These are phyloP conservation scores for Lymantria monacha DNA, from an alignment of 2,888 invertebrate species.

Conservation along the genomic window DNA sequence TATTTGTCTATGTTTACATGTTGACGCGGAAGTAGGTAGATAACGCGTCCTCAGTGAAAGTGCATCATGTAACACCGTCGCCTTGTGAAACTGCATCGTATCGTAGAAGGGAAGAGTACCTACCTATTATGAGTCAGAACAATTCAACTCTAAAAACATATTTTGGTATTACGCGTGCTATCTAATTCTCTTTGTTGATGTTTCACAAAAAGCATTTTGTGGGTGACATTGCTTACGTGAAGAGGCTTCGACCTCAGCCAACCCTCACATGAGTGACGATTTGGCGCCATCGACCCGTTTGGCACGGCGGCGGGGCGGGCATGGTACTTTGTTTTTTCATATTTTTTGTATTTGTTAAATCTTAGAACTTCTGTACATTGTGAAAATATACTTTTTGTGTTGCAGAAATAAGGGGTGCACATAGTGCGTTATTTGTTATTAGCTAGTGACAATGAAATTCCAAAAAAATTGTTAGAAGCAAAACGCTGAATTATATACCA, in stretches of 20 bases:
- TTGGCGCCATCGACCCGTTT: slow-evolving; percentile 82
- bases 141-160: slow-evolving; percentile 43
- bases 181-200: slow-evolving; percentile 38
- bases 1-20: slow-evolving; percentile 45
- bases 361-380: slow-evolving; percentile 49
- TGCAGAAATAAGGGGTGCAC: slow-evolving; percentile 78
- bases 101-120: slow-evolving; percentile 37
- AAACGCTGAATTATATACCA: slow-evolving; percentile 57
- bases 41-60: slow-evolving; percentile 74
- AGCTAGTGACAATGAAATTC: slow-evolving; percentile 78
- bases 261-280: slow-evolving; percentile 66
- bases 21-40: slow-evolving; percentile 57
- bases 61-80: slow-evolving; percentile 80
- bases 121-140: slow-evolving; percentile 47
- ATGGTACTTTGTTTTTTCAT: slow-evolving; percentile 54
- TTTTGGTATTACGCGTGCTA: slow-evolving; percentile 31
- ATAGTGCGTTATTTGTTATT: slow-evolving; percentile 73
- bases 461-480: slow-evolving; percentile 66
- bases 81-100: slow-evolving; percentile 79
- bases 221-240: slow-evolving; percentile 32
- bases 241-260: slow-evolving; percentile 41
- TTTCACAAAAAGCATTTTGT: slow-evolving; percentile 30
- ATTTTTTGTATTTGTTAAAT: slow-evolving; percentile 55
- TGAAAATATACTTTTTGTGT: slow-evolving; percentile 49
- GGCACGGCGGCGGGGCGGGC: slow-evolving; percentile 67